These are phyloP conservation scores for Drosophila athabasca DNA, from an alignment of 1,140 invertebrate species.

Conservation along the genomic window DNA sequence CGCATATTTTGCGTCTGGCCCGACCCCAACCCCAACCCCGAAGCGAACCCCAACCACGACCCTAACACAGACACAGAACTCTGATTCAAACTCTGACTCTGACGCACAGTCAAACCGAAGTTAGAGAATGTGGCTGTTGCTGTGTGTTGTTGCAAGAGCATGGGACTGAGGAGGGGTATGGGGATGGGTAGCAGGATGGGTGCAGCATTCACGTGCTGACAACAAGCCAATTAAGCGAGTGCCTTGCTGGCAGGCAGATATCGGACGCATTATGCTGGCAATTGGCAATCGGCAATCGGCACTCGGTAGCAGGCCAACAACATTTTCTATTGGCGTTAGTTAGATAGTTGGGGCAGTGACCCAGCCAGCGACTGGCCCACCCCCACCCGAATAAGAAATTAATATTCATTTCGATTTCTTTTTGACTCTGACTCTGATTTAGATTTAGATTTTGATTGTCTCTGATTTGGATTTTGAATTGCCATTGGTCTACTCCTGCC, in stretches of 20 bases:
- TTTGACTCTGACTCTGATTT: conserved; percentile 10
- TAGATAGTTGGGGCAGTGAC: too few species aligned
- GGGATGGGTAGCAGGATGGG: not conserved
- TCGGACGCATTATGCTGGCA: not conserved
- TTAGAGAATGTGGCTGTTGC: conserved; percentile 6
- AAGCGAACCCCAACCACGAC: conserved; percentile 11
- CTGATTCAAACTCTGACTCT: too few species aligned
- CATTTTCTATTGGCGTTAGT: too few species aligned
- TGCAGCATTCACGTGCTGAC: conserved; percentile 38
- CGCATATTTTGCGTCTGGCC: conserved; percentile 55
- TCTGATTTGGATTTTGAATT: not conserved
- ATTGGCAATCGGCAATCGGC: not conserved
- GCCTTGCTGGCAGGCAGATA: conserved; percentile 1
- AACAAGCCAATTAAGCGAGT: conserved; percentile 53
- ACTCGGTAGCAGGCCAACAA: too few species aligned
- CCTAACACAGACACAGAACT: too few species aligned
- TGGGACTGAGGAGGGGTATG: too few species aligned
- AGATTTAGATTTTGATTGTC: conserved; percentile 9
- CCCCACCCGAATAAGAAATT: conserved; percentile 19
- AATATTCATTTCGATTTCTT: conserved; percentile 22
- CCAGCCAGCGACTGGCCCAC: not conserved
- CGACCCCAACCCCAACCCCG: conserved; percentile 15
- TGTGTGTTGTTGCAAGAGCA: not conserved
- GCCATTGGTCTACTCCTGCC: not conserved
- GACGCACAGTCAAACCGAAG: conserved; percentile 28